Evolutionary conservation across 2,797 vertebrate species (phyloP), one percentile per base, ranked within the genome.

Genomic region (Spinus pinus): DNA sequence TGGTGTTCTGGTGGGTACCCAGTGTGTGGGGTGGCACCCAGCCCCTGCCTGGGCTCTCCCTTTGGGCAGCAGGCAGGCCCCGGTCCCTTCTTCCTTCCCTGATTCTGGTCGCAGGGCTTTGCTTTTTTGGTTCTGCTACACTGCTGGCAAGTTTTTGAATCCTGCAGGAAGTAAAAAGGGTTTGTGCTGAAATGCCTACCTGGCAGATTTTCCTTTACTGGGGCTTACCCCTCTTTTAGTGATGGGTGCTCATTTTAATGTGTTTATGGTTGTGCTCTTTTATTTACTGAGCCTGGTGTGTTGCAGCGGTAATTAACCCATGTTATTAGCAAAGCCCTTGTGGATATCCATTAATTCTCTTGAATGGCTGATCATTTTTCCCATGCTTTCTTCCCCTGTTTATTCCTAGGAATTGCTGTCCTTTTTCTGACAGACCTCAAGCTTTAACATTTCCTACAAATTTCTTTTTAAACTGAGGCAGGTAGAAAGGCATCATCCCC

Each of bases 281-380:
- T 98, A 98, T 98, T 98, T 98, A 98, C 98, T 98, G 97, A 98
- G 98, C 98, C 98, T 98, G 94, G 97, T 97, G 97, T 97, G 97
- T 98, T 99, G 98, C 98, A 96, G 98, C 83, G 95, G 98, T 99
- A 99, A 99, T 99, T 99, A 99, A 98, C 98, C 98, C 98, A 88
- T 98, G 98, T 98, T 98, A 99, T 98, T 98, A 98, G 98, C 97
- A 98, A 98, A 98, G 97, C 98, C 98, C 98, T 98, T 97, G 98
- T 98, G 98, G 96, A 97, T 97, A 97, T 96, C 96, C 97, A 97
- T 98, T 98, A 97, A 98, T 98, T 98, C 97, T 97, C 97, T 97
- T 94, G 93, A 98, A 98, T 98, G 91, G 91, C 96, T 97, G 98
- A 97, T 98, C 93, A 91, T 97, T 98, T 97, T 97, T 95, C 85